Evolutionary conservation across 2,888 invertebrate genomes (phyloP), one percentile per base, ranked within the genome.

Genomic region (Ichneumoninae sp.): DNA sequence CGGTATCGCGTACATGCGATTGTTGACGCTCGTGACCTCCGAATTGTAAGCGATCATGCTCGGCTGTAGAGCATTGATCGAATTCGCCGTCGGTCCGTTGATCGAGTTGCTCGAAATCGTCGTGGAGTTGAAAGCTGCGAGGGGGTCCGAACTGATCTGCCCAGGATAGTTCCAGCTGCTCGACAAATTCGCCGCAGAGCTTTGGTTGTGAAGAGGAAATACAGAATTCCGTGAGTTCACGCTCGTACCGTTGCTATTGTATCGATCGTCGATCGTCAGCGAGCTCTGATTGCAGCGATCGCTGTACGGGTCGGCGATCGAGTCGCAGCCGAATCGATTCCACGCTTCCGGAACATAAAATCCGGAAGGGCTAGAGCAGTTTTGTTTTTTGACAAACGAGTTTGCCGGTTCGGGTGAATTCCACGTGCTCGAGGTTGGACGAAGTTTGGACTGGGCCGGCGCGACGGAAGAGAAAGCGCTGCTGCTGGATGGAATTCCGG

Each of bases 81-180:
- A 36, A 78, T 74, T 74, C 19, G 26, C 65, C 6, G 68, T 13
- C 3, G 44, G 1, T 6, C 7, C 13, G 8, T 33, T 52, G 1
- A 62, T 26, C 22, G 36, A n/a, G 54, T 62, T 22, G 5, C 16
- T 52, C 13, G 52, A 19, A 8, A 76, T 52, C 19, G 52, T 57
- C 44, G 80, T 10, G 36, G 71, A 0, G 66, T 54, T 36, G 54
- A 26, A 19, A 8, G 36, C 62, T 3, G 52, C 36, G 0, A 72
- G 47, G 3, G 47, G n/a, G 47, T 76, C 80, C 44, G 40, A 33
- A 2, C 22, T 30, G 16, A 22, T 83, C 8, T 16, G 22, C 3
- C 13, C 36, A 2, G 74, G 1, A n/a, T 47, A 10, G 44, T 78
- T 36, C 82, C 82, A 82, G 5, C 22, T 22, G 33, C 47, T 40